A percentile compares a stretch with the other conserved stretches of the same genome.
Conservation (phyloP, 2,797 vertebrate genomes). For the Hippopotamyrus pictus region DNA sequence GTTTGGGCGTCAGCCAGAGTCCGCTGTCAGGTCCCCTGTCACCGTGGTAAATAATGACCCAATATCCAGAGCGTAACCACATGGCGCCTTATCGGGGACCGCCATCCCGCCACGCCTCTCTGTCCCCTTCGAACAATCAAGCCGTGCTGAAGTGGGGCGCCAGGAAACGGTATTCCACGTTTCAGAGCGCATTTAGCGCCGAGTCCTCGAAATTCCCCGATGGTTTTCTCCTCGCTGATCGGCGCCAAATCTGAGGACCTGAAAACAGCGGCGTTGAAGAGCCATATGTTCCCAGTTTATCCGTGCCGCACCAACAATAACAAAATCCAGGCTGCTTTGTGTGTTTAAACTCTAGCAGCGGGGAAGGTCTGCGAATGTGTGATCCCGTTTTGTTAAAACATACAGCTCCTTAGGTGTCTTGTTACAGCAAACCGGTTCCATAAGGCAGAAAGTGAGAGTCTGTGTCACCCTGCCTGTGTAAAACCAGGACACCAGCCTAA, state of each 20-base stretch:
- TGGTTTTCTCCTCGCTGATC: slow-evolving; percentile 16
- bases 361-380: background rate
- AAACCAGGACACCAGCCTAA: background rate
- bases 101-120: slow-evolving; percentile 28
- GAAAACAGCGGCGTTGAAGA: background rate
- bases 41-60: slow-evolving; percentile 40
- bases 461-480: background rate
- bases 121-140: slow-evolving; percentile 29
- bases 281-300: background rate
- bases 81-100: slow-evolving; percentile 36
- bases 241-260: background rate
- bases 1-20: background rate
- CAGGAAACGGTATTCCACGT: slow-evolving; percentile 32
- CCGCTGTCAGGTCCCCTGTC: slow-evolving; percentile 22
- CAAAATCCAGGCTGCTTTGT: background rate
- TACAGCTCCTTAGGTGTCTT: background rate
- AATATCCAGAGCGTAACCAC: slow-evolving; percentile 30
- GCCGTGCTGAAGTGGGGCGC: slow-evolving; percentile 23
- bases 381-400: background rate
- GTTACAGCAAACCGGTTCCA: background rate
- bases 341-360: background rate
- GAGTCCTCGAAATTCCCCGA: slow-evolving; percentile 41
- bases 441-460: background rate
- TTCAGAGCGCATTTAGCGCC: slow-evolving; percentile 40
- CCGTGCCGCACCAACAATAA: background rate